Conservation (phyloP, 2,888 invertebrate species). For the Scaptomyza flava region DNA sequence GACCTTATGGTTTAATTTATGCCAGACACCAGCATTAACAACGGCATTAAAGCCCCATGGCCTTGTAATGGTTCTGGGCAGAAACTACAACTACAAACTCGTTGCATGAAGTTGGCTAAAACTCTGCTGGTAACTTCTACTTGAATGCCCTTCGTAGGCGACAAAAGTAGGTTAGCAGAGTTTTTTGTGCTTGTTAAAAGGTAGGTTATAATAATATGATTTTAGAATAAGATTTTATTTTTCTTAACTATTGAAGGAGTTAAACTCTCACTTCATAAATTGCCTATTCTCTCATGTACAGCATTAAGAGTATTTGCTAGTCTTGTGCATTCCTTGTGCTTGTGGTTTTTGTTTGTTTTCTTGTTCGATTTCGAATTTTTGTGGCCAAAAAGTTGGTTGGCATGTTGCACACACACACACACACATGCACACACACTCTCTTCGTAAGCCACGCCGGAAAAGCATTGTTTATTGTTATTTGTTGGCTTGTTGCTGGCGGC, state of each 20-base stretch:
- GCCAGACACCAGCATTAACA: conserved; percentile 38
- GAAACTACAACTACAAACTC: conserved; percentile 4
- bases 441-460: conserved; percentile 66
- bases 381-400: conserved; percentile 41
- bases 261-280: too few species aligned
- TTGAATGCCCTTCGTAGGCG: conserved; percentile 12
- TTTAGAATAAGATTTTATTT: too few species aligned
- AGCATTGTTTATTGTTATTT: conserved; percentile 70
- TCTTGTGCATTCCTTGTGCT: neutral
- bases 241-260: too few species aligned
- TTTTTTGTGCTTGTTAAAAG: neutral
- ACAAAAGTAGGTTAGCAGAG: neutral
- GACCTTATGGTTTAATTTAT: conserved; percentile 74
- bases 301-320: neutral
- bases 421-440: conserved; percentile 29
- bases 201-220: neutral
- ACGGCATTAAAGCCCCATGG: conserved; percentile 47
- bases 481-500: conserved; percentile 31
- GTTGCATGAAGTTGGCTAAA: conserved; percentile 27
- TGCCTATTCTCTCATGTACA: too few species aligned
- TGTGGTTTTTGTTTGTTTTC: conserved; percentile 2
- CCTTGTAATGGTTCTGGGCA: conserved; percentile 71
- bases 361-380: conserved; percentile 21
- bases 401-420: conserved; percentile 40
- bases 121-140: conserved; percentile 21